Percentiles rank a stretch among this genome's conserved stretches.
These are phyloP conservation scores for Oedothorax gibbosus DNA, from an alignment of 1,140 invertebrate species.

Conservation along the genomic window DNA sequence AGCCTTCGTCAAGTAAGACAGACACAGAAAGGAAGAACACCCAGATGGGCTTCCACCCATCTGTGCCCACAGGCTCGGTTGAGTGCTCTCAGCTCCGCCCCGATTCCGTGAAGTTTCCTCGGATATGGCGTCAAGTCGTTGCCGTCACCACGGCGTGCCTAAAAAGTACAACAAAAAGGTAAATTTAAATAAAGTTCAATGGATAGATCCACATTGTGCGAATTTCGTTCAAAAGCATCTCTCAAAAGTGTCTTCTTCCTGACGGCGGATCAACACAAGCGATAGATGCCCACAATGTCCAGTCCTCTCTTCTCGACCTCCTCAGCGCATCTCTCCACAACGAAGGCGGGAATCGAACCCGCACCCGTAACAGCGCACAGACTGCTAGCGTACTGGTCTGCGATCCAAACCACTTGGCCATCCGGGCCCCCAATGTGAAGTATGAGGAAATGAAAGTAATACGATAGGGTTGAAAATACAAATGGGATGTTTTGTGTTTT, in stretches of 20 bases:
- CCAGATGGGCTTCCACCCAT: slow-evolving; percentile 84
- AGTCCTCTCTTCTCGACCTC: slow-evolving; percentile 96
- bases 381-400: no score
- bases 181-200: slow-evolving; percentile 87
- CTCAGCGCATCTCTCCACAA: slow-evolving; percentile 92
- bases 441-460: no score
- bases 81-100: slow-evolving; percentile 91
- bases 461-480: no score
- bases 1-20: no score
- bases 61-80: slow-evolving; percentile 89
- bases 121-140: slow-evolving; percentile 97
- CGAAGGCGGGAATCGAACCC: slow-evolving; percentile 80
- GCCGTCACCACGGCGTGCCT: slow-evolving; percentile 89
- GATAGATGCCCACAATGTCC: slow-evolving; percentile 95
- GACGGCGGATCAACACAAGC: slow-evolving; percentile 95
- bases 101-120: slow-evolving; percentile 89
- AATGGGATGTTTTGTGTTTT: no score
- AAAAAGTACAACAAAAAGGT: no score
- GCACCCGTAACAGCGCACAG: no score
- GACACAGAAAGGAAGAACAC: no score
- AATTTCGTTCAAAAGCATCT: slow-evolving; percentile 93
- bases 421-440: no score
- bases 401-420: no score
- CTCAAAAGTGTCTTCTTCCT: slow-evolving; percentile 94
- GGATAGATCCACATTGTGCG: slow-evolving; percentile 89